Conservation (phyloP, 2,113 vertebrate genomes). For the Phylloscopus trochilus region DNA sequence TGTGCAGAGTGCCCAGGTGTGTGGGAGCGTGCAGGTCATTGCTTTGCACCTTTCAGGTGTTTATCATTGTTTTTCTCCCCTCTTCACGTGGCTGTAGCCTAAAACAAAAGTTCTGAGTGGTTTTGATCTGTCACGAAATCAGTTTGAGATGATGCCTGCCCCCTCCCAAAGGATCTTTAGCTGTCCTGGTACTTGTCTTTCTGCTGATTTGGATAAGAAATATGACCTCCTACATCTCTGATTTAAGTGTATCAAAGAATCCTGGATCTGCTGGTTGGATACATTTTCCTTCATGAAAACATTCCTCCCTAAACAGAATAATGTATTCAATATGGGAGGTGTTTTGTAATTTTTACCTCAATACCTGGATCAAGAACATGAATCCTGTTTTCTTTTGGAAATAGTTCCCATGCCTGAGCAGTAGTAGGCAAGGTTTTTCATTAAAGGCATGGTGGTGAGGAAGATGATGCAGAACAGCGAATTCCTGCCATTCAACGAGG, state of each 20-base stretch:
- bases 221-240: background rate
- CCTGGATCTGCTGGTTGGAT: background rate
- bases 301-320: background rate
- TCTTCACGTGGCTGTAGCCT: background rate
- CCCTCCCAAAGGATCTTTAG: background rate
- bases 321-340: background rate
- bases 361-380: background rate
- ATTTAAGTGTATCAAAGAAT: background rate
- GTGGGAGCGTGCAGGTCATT: background rate
- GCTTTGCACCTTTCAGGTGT: background rate
- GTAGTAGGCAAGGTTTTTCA: background rate
- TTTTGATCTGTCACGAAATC: background rate
- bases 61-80: background rate
- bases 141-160: background rate
- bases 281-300: background rate
- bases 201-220: background rate
- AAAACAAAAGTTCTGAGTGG: background rate
- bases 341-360: background rate
- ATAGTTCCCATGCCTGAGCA: background rate
- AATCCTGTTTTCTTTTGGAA: background rate
- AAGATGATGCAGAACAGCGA: background rate
- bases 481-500: background rate
- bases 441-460: background rate
- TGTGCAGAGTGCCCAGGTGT: background rate
- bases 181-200: background rate